Conservation (phyloP, 2,113 vertebrate species). For the Lophura nycthemera region DNA sequence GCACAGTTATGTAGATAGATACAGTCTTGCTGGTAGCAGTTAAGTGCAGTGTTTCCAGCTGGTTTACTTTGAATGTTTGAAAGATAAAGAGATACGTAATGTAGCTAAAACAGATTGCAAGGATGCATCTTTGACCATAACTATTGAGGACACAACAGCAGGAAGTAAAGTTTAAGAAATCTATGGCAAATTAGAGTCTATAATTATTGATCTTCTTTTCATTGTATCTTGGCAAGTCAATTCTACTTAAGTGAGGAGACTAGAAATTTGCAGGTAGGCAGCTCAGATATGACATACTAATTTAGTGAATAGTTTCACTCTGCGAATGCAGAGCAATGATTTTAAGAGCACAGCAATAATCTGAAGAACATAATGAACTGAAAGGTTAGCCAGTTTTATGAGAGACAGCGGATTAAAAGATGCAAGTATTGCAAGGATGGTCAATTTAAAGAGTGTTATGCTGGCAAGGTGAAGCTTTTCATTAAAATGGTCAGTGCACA, state of each 20-base stretch:
- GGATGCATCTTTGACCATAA: neutral
- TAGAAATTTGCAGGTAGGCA: constrained; percentile 21
- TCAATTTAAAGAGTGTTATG: constrained; percentile 47
- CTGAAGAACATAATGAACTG: constrained; percentile 57
- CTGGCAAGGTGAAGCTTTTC: constrained; percentile 40
- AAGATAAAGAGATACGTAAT: neutral
- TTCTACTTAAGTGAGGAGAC: constrained; percentile 26
- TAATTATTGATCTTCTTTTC: constrained; percentile 53
- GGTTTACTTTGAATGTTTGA: constrained; percentile 7
- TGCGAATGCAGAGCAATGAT: constrained; percentile 38
- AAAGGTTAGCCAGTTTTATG: constrained; percentile 52
- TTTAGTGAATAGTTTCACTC: constrained; percentile 26
- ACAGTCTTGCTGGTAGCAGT: neutral
- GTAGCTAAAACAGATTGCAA: neutral
- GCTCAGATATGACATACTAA: constrained; percentile 20
- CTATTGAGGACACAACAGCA: constrained; percentile 16
- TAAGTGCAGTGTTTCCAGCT: constrained; percentile 11
- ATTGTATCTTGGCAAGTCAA: constrained; percentile 13
- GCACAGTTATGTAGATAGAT: constrained; percentile 44
- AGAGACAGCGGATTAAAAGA: constrained; percentile 51
- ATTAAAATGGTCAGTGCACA: neutral
- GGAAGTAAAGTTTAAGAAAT: constrained; percentile 55
- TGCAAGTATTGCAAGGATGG: neutral
- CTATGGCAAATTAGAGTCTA: constrained; percentile 8
- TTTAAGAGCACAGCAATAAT: constrained; percentile 43